These are phyloP conservation scores for Julus scanicus DNA, from an alignment of 2,888 invertebrate species.

Conservation along the genomic window DNA sequence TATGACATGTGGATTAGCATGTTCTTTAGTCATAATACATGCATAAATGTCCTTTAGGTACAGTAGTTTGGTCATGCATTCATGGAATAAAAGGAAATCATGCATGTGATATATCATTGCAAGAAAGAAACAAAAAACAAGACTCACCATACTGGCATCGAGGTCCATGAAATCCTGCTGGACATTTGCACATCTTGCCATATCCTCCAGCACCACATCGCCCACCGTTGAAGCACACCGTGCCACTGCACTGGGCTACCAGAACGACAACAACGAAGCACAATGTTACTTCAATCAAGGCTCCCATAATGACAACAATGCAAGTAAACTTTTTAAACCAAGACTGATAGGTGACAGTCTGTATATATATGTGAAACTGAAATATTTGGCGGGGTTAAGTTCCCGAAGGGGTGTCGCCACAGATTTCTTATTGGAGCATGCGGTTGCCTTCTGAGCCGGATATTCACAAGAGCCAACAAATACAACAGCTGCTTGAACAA, in stretches of 20 bases:
- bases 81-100: no score
- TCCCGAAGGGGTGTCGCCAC: neutral
- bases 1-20: no score
- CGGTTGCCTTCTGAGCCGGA: constrained; percentile 24
- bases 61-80: no score
- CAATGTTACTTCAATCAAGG: neutral
- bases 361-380: neutral
- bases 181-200: constrained; percentile 66
- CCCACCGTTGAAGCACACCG: constrained; percentile 68
- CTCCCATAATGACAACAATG: neutral
- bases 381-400: constrained; percentile 18
- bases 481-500: neutral
- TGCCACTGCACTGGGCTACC: constrained; percentile 66
- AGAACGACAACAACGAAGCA: constrained; percentile 24
- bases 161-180: constrained; percentile 67
- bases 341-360: constrained; percentile 6
- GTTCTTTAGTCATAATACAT: no score
- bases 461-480: constrained; percentile 39
- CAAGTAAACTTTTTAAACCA: neutral
- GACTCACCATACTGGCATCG: constrained; percentile 68
- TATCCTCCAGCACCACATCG: constrained; percentile 63
- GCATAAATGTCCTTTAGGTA: no score
- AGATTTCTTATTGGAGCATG: neutral
- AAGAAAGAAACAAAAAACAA: neutral
- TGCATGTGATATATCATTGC: neutral